Percentiles rank a stretch among this genome's conserved stretches.
phyloP scores from a whole-genome alignment of 2,888 invertebrate genomes.

The Nomada flava region DNA sequence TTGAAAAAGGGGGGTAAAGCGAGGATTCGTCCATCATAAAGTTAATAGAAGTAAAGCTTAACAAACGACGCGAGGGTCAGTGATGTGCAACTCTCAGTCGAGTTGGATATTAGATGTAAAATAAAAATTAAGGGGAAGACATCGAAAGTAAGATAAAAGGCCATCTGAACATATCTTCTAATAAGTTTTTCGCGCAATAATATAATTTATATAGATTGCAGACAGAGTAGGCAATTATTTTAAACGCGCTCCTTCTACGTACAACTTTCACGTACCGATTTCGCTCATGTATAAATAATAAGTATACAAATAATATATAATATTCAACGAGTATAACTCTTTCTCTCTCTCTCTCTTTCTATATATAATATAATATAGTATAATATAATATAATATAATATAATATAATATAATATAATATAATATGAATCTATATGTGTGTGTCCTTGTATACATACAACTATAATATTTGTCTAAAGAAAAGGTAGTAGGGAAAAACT shows the following conservation, averaged over 20 bases:
- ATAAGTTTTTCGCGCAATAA: background rate
- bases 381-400: too few relatives aligned
- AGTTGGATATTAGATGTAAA: conserved; percentile 27
- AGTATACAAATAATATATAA: conserved; percentile 66
- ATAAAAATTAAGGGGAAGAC: conserved; percentile 57
- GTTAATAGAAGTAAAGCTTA: conserved; percentile 74
- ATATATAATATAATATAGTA: conserved; percentile 19
- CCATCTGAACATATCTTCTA: conserved; percentile 3
- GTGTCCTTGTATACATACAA: conserved; percentile 58
- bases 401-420: conserved; percentile 33
- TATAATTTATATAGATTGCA: conserved; percentile 19
- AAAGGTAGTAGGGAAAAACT: conserved; percentile 57
- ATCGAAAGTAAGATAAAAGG: conserved; percentile 29
- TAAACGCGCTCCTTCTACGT: conserved; percentile 57
- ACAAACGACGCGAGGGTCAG: conserved; percentile 61
- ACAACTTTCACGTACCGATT: conserved; percentile 63
- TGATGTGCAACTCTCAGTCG: conserved; percentile 41
- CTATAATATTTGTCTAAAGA: conserved; percentile 59
- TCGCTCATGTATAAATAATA: conserved; percentile 69
- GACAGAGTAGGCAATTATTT: conserved; percentile 39
- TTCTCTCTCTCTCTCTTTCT: conserved; percentile 3
- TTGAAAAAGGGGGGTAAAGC: conserved; percentile 44
- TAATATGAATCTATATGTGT: conserved; percentile 50
- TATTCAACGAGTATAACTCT: conserved; percentile 74
- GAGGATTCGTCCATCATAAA: conserved; percentile 50